These are phyloP conservation scores for Drosophila setosimentum DNA, from an alignment of 2,888 invertebrate genomes.

Conservation along the genomic window DNA sequence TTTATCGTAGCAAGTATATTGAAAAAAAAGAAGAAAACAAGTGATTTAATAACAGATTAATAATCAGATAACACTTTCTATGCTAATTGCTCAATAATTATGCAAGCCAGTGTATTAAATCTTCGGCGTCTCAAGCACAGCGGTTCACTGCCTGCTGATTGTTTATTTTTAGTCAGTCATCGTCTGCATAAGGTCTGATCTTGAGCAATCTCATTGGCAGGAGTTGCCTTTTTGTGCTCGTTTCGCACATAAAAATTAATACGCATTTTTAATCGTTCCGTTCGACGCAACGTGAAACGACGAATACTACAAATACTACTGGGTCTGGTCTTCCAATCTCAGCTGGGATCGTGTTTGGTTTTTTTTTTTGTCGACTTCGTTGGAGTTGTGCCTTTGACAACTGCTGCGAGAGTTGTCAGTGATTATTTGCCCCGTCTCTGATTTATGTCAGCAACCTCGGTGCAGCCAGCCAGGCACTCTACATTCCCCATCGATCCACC, in stretches of 20 bases:
- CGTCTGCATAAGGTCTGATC: conserved; percentile 16
- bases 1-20: not conserved
- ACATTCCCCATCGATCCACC: not conserved
- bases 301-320: not conserved
- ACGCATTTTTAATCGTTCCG: conserved; percentile 62
- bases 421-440: conserved; percentile 42
- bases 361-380: conserved; percentile 26
- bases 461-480: not conserved
- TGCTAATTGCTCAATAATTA: conserved; percentile 15
- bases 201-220: conserved; percentile 3
- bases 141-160: conserved; percentile 4
- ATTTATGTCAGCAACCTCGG: conserved; percentile 48
- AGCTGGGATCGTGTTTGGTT: conserved; percentile 19
- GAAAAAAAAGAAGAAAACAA: not conserved
- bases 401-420: conserved; percentile 40
- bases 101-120: conserved; percentile 8
- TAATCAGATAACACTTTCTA: not conserved
- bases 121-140: conserved; percentile 1
- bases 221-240: conserved; percentile 59
- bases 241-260: conserved; percentile 78
- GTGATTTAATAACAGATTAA: not conserved
- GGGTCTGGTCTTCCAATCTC: not conserved
- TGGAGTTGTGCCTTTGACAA: conserved; percentile 36
- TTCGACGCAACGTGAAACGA: conserved; percentile 4
- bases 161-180: conserved; percentile 27